Base-by-base conservation (phyloP, 2,888 invertebrate genomes). In the Nomada fabriciana region DNA sequence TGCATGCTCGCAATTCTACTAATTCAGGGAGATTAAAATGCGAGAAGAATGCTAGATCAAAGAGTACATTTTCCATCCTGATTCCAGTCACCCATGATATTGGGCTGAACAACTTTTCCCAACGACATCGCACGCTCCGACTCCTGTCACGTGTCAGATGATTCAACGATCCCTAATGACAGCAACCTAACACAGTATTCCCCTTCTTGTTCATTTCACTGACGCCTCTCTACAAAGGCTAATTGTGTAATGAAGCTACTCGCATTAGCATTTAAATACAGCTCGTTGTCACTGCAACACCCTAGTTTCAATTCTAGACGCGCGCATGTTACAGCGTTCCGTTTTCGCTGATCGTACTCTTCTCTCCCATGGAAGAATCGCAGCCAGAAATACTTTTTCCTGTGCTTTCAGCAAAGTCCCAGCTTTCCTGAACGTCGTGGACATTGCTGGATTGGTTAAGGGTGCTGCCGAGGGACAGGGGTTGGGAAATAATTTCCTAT, bases 401-500 rank as follows among this genome's bases (percentile, higher is more conserved):
- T 55, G 15, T 10, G 20, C 85, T 95, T 95, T n/a, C 94, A 99
- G 99, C 94, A 98, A 99, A 95, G 99, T 99, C 52, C 99, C 99
- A 18, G 99, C 99, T 0, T 99, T 97, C 94, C 95, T 99, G 85
- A 99, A 98, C 94, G 97, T 99, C 50, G 98, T 98, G 47, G 99
- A 99, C 94, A 99, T 99, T 90, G 99, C 99, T 73, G 99, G 99
- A 13, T 95, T 99, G 86, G 99, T 99, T 53, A 98, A 98, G 92
- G 99, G 99, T 47, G 99, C 99, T 2, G 97, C 98, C 4, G 99
- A 99, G 93, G 99, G 99, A 0, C 98, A 99, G 94, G 99, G 99
- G 1, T 95, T 99, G 75, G 99, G 99, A 91, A 99, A 99, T 94
- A 99, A 98, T 82, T 99, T 99, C 94, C 96, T 99, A 63, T 99